A percentile compares a stretch with the other conserved stretches of the same genome.
These are phyloP conservation scores for Hermetia illucens DNA, from an alignment of 1,140 invertebrate genomes.

Conservation along the genomic window DNA sequence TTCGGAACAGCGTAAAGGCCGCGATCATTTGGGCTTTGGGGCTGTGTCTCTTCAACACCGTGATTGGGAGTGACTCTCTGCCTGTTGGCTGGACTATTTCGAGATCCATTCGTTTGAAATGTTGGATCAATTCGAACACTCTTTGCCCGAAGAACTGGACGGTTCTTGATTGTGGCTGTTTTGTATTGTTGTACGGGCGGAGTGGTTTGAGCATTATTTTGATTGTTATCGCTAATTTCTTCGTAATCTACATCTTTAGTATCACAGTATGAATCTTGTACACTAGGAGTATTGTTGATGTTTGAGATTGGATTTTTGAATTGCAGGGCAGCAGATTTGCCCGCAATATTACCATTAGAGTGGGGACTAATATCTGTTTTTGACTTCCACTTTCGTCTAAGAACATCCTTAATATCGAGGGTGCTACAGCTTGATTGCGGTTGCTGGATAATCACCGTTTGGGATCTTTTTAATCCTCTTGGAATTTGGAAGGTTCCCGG, in stretches of 20 bases:
- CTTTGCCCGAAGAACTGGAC: conserved; percentile 1
- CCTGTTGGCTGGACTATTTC: neutral
- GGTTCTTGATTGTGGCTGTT: neutral
- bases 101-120: neutral
- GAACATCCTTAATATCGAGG: conserved; percentile 8
- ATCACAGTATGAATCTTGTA: too few relatives aligned
- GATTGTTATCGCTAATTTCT: conserved; percentile 4
- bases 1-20: neutral
- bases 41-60: neutral
- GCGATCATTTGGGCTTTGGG: neutral
- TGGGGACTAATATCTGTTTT: too few relatives aligned
- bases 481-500: too few relatives aligned
- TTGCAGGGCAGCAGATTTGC: too few relatives aligned
- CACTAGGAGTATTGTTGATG: too few relatives aligned
- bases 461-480: conserved; percentile 16
- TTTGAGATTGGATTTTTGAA: too few relatives aligned
- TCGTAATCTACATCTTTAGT: neutral
- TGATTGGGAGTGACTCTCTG: neutral
- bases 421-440: neutral
- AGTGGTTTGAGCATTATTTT: conserved; percentile 4
- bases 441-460: conserved; percentile 15
- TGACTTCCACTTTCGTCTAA: conserved; percentile 3
- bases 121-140: conserved; percentile 5
- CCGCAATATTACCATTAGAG: too few relatives aligned
- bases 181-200: neutral